Evolutionary conservation across 2,888 invertebrate species (phyloP).

Genomic region (Apodemia hepburni): DNA sequence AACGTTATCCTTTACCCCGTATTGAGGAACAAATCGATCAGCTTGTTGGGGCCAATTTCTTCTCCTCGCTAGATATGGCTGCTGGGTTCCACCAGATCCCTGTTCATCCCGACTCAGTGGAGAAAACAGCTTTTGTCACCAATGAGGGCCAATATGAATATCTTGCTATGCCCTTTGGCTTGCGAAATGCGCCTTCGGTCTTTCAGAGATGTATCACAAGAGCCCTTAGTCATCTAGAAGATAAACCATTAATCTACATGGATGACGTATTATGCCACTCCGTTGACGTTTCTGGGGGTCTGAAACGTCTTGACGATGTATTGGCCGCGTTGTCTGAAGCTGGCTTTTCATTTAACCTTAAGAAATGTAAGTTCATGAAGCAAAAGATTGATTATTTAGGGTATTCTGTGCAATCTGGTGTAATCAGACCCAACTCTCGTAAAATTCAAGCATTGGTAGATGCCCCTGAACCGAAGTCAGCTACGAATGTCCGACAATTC

Average conservation of each 20-base stretch:
- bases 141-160: too few species aligned
- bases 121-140: slow-evolving; percentile 22
- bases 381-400: slow-evolving; percentile 27
- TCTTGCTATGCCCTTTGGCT: slow-evolving; percentile 29
- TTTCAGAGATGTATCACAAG: slow-evolving; percentile 41
- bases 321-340: slow-evolving; percentile 22
- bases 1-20: slow-evolving; percentile 27
- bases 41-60: slow-evolving; percentile 27
- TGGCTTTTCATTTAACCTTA: slow-evolving; percentile 30
- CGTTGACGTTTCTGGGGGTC: slow-evolving; percentile 20
- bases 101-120: slow-evolving; percentile 29
- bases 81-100: slow-evolving; percentile 37
- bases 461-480: slow-evolving; percentile 28
- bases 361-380: slow-evolving; percentile 34
- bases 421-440: slow-evolving; percentile 26
- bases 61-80: slow-evolving; percentile 35
- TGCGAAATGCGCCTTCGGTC: slow-evolving; percentile 38
- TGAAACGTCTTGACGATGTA: slow-evolving; percentile 23
- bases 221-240: slow-evolving; percentile 26
- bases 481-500: slow-evolving; percentile 23
- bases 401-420: slow-evolving; percentile 24
- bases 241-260: slow-evolving; percentile 29
- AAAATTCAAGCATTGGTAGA: slow-evolving; percentile 30
- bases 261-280: slow-evolving; percentile 32
- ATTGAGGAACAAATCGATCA: slow-evolving; percentile 18